Evolutionary conservation across 2,113 vertebrate genomes (phyloP), one percentile per base, ranked within the genome.

Genomic region (Alectura lathami): DNA sequence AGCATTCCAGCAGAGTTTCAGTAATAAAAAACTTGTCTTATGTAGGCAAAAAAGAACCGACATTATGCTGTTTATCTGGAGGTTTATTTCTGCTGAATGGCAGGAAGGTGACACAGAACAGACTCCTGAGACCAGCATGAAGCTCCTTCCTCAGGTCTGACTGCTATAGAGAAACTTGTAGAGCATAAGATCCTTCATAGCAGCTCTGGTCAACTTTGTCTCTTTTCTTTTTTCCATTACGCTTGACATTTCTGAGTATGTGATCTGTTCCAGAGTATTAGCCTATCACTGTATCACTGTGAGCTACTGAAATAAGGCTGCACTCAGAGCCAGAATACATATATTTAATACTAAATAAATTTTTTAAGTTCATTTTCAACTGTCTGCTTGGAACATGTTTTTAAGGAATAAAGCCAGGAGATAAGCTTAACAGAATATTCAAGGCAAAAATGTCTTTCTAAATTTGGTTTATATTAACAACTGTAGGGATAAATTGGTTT

Each of bases 21-120:
- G 70, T 91, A 96, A 96, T 80, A 95, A 94, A 91, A 93, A 68
- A 2, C 40, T 81, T 96, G 96, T 94, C 94, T 96, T 60, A 45
- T 40, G 27, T 66, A 89, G 75, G 64, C 88, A 96, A 94, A 95
- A 95, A 94, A 97, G 92, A 79, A 75, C 68, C 73, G 62, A 81
- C 57, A 79, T 80, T 83, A 47, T n/a, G 38, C 64, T 67, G 57
- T 93, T 96, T 89, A 81, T 84, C 74, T 43, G 74, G 59, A 83
- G 78, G 83, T 83, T 93, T 94, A 17, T 73, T 92, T 53, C n/a
- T 83, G 63, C 63, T 67, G 81, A 89, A 89, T 78, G 77, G 79
- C 92, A 94, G 92, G 45, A 51, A 43, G 85, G 74, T 23, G 69
- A 82, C 89, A 86, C 69, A 62, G 34, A 75, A 20, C 34, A 82